phyloP scores from a whole-genome alignment of 64 coral and sea anemone species.

The Pocillopora damicornis region DNA sequence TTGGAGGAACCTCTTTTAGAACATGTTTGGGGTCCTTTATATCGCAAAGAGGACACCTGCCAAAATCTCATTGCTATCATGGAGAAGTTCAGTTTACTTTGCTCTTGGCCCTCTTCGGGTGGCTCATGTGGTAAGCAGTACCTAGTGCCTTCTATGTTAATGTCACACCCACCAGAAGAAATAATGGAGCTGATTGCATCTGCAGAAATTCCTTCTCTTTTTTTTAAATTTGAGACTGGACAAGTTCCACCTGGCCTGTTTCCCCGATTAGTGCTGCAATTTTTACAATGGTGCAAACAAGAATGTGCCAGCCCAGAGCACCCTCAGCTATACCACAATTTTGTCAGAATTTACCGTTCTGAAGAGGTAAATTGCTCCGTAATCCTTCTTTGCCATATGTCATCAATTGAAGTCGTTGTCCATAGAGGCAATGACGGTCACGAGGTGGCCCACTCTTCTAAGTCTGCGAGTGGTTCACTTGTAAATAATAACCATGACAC shows the following conservation, averaged over 20 bases:
- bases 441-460: neutral
- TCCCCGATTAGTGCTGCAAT: constrained; percentile 24
- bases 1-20: constrained; percentile 4
- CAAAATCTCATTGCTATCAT: constrained; percentile 22
- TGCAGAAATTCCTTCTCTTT: constrained; percentile 8
- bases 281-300: neutral
- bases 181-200: neutral
- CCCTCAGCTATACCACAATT: neutral
- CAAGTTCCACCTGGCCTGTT: constrained; percentile 18
- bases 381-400: neutral
- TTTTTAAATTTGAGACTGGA: neutral
- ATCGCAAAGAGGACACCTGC: neutral
- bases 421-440: neutral
- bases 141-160: constrained; percentile 23
- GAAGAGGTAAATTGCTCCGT: neutral
- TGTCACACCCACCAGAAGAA: neutral
- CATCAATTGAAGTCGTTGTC: neutral
- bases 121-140: neutral
- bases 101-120: constrained; percentile 1
- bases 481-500: neutral
- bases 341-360: neutral
- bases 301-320: neutral
- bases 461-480: neutral
- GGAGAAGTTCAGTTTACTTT: constrained; percentile 48
- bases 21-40: constrained; percentile 11